Conservation (phyloP, 2,113 vertebrate species). For the Todiramphus saurophagus region DNA sequence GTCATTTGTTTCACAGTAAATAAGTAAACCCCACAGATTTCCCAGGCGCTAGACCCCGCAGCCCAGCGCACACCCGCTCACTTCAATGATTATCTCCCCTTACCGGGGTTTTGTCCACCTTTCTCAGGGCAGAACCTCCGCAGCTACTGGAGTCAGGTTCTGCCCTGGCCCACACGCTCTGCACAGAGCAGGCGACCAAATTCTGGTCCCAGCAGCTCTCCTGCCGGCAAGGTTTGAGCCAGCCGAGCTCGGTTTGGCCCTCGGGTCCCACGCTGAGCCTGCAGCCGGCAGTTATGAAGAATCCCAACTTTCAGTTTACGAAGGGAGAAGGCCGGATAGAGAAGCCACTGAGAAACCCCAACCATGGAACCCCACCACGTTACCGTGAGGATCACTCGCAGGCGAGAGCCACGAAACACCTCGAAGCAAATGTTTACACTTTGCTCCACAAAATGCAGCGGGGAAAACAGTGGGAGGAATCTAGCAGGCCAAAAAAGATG, state of each 20-base stretch:
- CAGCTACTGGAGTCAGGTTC: not conserved
- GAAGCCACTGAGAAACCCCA: not conserved
- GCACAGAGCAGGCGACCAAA: not conserved
- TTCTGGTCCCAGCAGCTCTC: not conserved
- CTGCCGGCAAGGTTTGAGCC: not conserved
- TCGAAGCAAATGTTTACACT: not conserved
- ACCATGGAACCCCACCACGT: not conserved
- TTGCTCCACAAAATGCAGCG: not conserved
- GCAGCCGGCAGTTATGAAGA: not conserved
- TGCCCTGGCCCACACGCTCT: not conserved
- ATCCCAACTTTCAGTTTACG: not conserved
- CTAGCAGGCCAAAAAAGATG: not conserved
- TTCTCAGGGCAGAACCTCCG: not conserved
- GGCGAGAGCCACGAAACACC: not conserved
- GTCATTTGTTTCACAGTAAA: not conserved
- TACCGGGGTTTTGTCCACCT: not conserved
- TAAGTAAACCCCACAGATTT: not conserved
- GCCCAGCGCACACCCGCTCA: not conserved
- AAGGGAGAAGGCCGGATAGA: not conserved
- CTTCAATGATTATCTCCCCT: not conserved
- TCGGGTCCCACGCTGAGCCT: not conserved
- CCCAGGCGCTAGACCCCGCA: not conserved
- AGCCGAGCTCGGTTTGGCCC: not conserved
- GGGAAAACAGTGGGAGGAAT: conserved; percentile 25
- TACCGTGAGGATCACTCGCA: not conserved